Percentiles rank a stretch among this genome's conserved stretches.
phyloP scores from a whole-genome alignment of 2,797 vertebrate genomes.

The Pagetopsis macropterus region DNA sequence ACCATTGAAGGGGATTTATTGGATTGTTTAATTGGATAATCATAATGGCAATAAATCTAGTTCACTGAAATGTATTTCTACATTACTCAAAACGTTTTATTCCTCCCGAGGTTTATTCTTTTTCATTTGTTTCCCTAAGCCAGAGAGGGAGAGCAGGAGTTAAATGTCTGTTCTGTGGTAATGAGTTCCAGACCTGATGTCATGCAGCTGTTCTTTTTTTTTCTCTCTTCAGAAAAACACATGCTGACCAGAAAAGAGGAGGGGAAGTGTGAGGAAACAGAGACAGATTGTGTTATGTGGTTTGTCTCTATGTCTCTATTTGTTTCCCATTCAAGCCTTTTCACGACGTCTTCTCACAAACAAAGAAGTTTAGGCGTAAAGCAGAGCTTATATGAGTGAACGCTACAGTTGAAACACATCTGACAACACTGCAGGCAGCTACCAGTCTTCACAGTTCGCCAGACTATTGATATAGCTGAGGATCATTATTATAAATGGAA shows the following conservation, averaged over 20 bases:
- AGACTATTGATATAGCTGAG: neutral
- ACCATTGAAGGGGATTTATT: neutral
- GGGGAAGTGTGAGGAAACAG: constrained; percentile 62
- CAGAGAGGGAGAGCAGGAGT: constrained; percentile 64
- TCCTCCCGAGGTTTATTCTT: constrained; percentile 11
- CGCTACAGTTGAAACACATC: constrained; percentile 2
- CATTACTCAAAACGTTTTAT: constrained; percentile 11
- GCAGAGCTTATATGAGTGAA: constrained; percentile 17
- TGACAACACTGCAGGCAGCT: constrained; percentile 17
- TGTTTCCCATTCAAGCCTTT: constrained; percentile 67
- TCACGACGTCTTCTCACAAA: constrained; percentile 49
- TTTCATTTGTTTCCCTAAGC: constrained; percentile 57
- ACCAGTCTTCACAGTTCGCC: neutral
- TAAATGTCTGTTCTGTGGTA: constrained; percentile 76
- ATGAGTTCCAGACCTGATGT: constrained; percentile 86
- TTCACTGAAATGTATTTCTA: constrained; percentile 24
- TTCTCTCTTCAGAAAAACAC: constrained; percentile 61
- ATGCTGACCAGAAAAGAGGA: constrained; percentile 64
- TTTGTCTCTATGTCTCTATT: constrained; percentile 68
- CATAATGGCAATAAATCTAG: constrained; percentile 7
- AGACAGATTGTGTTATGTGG: constrained; percentile 74
- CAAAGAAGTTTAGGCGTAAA: constrained; percentile 47
- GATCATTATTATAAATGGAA: constrained; percentile 1
- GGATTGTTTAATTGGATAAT: constrained; percentile 7
- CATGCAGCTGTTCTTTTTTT: constrained; percentile 79